These are phyloP conservation scores for Pandemis cinnamomeana DNA, from an alignment of 2,888 invertebrate genomes.

Conservation along the genomic window DNA sequence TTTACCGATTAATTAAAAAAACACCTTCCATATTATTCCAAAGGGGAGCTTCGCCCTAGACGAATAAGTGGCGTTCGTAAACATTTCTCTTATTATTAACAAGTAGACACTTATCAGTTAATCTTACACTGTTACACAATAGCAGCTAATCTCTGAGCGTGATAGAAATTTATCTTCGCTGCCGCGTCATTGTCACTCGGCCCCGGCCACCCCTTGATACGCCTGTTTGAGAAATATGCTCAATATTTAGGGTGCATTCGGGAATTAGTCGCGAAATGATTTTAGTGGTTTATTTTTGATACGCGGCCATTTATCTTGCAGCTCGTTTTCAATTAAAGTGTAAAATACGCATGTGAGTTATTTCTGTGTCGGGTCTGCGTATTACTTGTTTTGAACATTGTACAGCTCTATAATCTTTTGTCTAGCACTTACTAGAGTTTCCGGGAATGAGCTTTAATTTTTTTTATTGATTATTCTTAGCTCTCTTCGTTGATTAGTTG, in stretches of 20 bases:
- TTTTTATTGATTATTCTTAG: no score
- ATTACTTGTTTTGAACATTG: no score
- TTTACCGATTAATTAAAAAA: constrained; percentile 49
- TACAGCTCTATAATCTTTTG: no score
- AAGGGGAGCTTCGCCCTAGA: constrained; percentile 47
- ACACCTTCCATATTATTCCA: constrained; percentile 65
- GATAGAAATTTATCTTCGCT: constrained; percentile 80
- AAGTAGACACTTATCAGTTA: constrained; percentile 82
- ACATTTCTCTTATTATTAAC: constrained; percentile 80
- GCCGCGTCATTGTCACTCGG: constrained; percentile 70
- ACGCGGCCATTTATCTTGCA: constrained; percentile 31
- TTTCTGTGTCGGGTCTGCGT: background rate
- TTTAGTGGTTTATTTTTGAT: constrained; percentile 45
- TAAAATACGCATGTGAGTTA: background rate
- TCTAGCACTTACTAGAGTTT: no score
- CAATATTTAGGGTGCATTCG: constrained; percentile 57
- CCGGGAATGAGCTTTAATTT: no score
- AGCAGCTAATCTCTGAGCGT: constrained; percentile 78
- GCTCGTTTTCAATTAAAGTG: constrained; percentile 19
- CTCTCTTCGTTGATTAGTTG: no score
- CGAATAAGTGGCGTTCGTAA: constrained; percentile 50
- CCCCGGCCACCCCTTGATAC: constrained; percentile 58
- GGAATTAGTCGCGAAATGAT: constrained; percentile 51
- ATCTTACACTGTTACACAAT: constrained; percentile 81
- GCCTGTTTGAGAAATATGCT: constrained; percentile 55